Percentiles rank a stretch among this genome's conserved stretches.
phyloP scores from a whole-genome alignment of 2,797 vertebrate genomes.

The Pteropus rufus region DNA sequence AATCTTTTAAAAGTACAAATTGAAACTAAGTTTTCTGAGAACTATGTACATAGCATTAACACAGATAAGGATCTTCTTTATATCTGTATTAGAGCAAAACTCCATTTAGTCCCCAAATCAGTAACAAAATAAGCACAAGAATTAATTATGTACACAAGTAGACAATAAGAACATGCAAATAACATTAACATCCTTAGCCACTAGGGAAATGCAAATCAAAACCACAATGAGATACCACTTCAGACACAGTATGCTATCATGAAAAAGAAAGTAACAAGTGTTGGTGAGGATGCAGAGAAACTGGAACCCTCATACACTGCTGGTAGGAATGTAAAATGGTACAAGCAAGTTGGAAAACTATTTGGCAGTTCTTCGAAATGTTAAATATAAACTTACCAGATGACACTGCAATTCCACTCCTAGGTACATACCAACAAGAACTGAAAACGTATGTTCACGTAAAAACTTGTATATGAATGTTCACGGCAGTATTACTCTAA shows the following conservation, averaged over 20 bases:
- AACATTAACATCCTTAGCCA: slow-evolving; percentile 26
- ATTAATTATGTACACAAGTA: background rate
- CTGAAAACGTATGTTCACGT: background rate
- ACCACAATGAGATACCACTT: slow-evolving; percentile 33
- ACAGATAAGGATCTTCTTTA: slow-evolving; percentile 20
- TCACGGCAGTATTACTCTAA: slow-evolving; percentile 39
- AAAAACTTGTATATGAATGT: slow-evolving; percentile 47
- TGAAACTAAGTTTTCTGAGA: slow-evolving; percentile 43
- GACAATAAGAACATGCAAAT: slow-evolving; percentile 28
- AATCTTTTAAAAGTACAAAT: slow-evolving; percentile 12
- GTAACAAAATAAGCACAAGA: slow-evolving; percentile 21
- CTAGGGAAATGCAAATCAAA: slow-evolving; percentile 51
- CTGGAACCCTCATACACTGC: background rate
- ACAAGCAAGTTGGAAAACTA: slow-evolving; percentile 29
- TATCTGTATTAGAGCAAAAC: background rate
- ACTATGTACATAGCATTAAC: background rate
- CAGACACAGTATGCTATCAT: slow-evolving; percentile 24
- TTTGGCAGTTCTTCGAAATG: slow-evolving; percentile 31
- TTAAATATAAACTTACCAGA: slow-evolving; percentile 56
- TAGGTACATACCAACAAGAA: slow-evolving; percentile 33
- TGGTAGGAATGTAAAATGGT: slow-evolving; percentile 19
- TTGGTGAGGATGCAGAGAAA: slow-evolving; percentile 22
- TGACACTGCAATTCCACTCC: slow-evolving; percentile 47
- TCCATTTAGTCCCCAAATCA: background rate
- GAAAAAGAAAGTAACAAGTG: slow-evolving; percentile 12